These are phyloP conservation scores for Parthenolecanium corni DNA, from an alignment of 2,888 invertebrate species.

Conservation along the genomic window DNA sequence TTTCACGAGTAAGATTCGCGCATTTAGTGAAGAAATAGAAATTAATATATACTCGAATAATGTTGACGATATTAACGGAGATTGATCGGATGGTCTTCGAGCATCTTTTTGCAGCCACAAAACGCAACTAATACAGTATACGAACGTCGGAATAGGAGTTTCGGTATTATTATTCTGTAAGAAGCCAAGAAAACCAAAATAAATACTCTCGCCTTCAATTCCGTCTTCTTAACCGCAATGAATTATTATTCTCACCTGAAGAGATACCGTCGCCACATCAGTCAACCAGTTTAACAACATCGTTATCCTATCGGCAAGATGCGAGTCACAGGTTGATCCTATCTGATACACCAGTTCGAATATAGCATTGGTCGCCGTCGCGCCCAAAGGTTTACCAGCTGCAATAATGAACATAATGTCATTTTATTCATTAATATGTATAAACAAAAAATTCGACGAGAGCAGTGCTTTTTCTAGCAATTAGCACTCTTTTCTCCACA, in stretches of 20 bases:
- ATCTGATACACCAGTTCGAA: conserved; percentile 71
- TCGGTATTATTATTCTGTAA: conserved; percentile 16
- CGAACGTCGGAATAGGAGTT: conserved; percentile 45
- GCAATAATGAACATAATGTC: neutral
- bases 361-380: conserved; percentile 46
- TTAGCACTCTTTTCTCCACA: neutral
- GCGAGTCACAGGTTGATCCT: conserved; percentile 50
- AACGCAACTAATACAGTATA: conserved; percentile 71
- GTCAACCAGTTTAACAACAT: conserved; percentile 64
- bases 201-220: too few relatives aligned
- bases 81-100: conserved; percentile 46
- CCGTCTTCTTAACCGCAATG: too few relatives aligned
- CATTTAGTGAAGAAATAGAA: neutral
- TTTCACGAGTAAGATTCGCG: too few relatives aligned
- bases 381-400: conserved; percentile 18
- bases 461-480: neutral
- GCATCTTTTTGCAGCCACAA: conserved; percentile 60
- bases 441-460: too few relatives aligned
- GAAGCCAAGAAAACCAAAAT: neutral
- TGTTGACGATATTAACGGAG: conserved; percentile 56
- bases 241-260: conserved; percentile 19
- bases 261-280: conserved; percentile 41
- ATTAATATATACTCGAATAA: conserved; percentile 53
- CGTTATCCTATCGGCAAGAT: conserved; percentile 50
- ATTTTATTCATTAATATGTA: too few relatives aligned